phyloP scores from a whole-genome alignment of 2,797 vertebrate genomes.

The Cercopithecus diana region DNA sequence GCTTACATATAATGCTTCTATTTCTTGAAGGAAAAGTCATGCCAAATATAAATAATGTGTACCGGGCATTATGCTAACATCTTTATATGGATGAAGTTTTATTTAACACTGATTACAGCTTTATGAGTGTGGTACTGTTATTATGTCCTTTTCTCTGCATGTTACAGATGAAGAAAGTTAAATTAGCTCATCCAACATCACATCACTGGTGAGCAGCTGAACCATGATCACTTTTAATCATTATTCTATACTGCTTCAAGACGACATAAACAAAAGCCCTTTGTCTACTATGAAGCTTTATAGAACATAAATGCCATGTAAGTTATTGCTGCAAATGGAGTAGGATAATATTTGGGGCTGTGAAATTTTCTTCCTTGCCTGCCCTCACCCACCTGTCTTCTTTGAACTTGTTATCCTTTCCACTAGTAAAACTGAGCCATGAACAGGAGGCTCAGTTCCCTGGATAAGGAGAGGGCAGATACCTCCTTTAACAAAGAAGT shows the following conservation, averaged over 20 bases:
- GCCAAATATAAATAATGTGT: neutral
- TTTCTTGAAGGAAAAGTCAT: constrained; percentile 7
- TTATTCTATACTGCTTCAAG: neutral
- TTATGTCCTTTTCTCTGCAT: neutral
- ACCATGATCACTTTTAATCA: neutral
- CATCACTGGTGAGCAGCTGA: neutral
- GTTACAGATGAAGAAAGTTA: constrained; percentile 11
- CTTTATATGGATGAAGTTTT: neutral
- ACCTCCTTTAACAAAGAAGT: neutral
- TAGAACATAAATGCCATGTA: neutral
- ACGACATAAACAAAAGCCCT: neutral
- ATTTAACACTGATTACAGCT: neutral
- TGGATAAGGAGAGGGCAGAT: neutral
- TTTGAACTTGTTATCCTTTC: constrained; percentile 36
- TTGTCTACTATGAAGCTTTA: neutral
- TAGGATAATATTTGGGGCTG: neutral
- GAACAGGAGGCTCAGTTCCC: neutral
- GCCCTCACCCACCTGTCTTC: neutral
- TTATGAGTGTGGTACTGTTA: neutral
- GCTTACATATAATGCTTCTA: neutral
- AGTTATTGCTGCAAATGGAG: neutral
- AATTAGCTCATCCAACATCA: neutral
- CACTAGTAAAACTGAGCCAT: neutral
- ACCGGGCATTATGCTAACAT: neutral
- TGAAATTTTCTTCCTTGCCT: neutral